phyloP scores from a whole-genome alignment of 2,888 invertebrate genomes.

The Odontothrips loti region DNA sequence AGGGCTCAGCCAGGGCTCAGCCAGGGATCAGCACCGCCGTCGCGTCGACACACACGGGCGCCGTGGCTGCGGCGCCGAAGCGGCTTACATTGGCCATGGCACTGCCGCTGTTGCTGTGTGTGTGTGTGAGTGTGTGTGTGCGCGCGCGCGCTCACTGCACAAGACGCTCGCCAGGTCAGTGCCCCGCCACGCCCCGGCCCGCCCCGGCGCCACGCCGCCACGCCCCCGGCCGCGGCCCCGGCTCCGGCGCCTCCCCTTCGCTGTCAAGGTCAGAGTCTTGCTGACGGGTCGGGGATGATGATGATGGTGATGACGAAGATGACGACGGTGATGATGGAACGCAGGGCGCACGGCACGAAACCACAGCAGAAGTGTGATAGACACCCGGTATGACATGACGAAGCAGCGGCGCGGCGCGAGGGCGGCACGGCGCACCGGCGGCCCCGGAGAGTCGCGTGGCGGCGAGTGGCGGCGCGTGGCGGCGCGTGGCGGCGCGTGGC shows the following conservation, averaged over 20 bases:
- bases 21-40: too few relatives aligned
- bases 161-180: neutral
- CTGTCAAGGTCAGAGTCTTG: neutral
- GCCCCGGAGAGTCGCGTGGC: neutral
- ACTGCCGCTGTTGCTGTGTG: too few relatives aligned
- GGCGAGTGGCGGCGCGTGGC: neutral
- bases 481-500: neutral
- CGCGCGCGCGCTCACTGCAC: neutral
- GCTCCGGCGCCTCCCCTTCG: neutral
- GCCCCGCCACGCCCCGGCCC: neutral
- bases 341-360: too few relatives aligned
- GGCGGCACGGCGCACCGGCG: neutral
- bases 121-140: too few relatives aligned
- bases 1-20: too few relatives aligned
- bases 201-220: neutral
- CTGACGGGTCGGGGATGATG: too few relatives aligned
- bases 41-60: too few relatives aligned
- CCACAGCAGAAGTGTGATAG: too few relatives aligned
- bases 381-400: neutral
- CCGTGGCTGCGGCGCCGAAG: too few relatives aligned
- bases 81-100: too few relatives aligned
- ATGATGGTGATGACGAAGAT: too few relatives aligned
- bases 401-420: neutral
- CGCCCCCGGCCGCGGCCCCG: neutral
- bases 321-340: too few relatives aligned